Base-by-base conservation (phyloP, 2,113 vertebrate genomes). In the Microcebus jonahi region DNA sequence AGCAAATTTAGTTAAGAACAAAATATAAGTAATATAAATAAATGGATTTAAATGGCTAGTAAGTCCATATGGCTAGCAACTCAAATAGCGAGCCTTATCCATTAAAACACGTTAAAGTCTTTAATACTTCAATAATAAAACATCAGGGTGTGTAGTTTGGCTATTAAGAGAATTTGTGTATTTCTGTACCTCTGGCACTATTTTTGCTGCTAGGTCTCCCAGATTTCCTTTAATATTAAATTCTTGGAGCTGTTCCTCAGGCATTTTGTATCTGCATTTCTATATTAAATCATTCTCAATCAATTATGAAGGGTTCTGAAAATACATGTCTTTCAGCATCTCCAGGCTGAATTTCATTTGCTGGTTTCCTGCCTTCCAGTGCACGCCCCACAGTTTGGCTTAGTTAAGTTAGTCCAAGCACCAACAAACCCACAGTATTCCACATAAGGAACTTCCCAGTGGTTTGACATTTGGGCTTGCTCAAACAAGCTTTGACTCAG, bases 181-280 rank as follows among this genome's bases (percentile, higher is more conserved):
- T 55, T 18, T 96, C 50, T 81, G 67, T 95, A 67, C 9, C 12
- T 81, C 45, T 89, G 73, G 14, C 14, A 93, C 31, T 91, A 59
- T 93, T 95, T 96, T 34, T 55, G 53, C 53, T 18, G 53, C 53
- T 55, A 55, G 53, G 17, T 55, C 53, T 55, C 73, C 27, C 79
- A 63, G 83, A 82, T 63, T 95, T 96, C 36, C 39, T 88, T 81
- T 93, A 86, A 84, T 65, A 91, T 82, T 65, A 61, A 61, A 61
- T 61, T 61, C 9, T 36, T 71, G 36, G 9, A 71, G 68, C 39
- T 61, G 11, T 90, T 87, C 75, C 57, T 95, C 79, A 90, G 94
- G 77, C 90, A 95, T 90, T 68, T 13, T 73, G 1, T 55, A 75
- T 68, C 70, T 92, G 50, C n/a, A 88, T 96, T 95, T 93, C 89